These are phyloP conservation scores for Smithornis capensis DNA, from an alignment of 2,113 vertebrate species.

Conservation along the genomic window DNA sequence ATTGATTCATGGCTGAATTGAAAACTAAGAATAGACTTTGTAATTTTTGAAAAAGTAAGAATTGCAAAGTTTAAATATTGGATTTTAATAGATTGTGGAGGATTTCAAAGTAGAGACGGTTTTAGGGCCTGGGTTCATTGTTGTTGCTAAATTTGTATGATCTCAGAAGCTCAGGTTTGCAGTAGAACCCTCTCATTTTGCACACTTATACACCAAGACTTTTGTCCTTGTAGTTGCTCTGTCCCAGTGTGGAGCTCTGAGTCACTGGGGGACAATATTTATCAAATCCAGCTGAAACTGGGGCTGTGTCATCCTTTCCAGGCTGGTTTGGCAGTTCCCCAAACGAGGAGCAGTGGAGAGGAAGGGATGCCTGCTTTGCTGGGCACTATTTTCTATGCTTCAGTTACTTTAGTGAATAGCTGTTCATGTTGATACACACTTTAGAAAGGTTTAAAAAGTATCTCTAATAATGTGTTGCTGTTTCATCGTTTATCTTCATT, in stretches of 20 bases:
- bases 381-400: not conserved
- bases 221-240: not conserved
- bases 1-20: not conserved
- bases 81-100: not conserved
- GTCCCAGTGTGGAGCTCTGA: not conserved
- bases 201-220: rapidly evolving
- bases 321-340: not conserved
- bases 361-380: not conserved
- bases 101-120: not conserved
- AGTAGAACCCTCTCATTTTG: not conserved
- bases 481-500: not conserved
- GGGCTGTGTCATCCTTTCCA: not conserved
- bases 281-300: not conserved
- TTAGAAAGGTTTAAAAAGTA: not conserved
- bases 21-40: not conserved
- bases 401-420: not conserved
- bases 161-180: not conserved
- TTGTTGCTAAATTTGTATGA: not conserved
- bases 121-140: not conserved
- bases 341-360: not conserved
- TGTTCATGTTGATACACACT: not conserved
- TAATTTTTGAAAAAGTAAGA: slow-evolving; percentile 3
- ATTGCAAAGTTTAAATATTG: not conserved
- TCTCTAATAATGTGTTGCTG: not conserved
- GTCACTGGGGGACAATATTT: not conserved